Evolutionary conservation across 2,888 invertebrate species (phyloP).

Genomic region (Opisthograptis luteolata): DNA sequence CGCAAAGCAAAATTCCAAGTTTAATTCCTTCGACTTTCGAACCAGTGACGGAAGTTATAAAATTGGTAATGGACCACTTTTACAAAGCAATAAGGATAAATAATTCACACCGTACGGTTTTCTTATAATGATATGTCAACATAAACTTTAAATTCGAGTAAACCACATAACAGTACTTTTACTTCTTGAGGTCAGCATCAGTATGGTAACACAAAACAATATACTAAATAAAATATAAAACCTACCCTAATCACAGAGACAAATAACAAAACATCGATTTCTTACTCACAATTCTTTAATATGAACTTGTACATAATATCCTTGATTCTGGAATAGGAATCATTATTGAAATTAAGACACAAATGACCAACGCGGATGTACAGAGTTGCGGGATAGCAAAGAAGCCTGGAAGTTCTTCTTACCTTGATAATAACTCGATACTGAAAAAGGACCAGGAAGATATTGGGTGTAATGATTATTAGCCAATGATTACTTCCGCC

Average conservation of each 20-base stretch:
- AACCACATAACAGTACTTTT: conserved; percentile 19
- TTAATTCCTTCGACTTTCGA: conserved; percentile 22
- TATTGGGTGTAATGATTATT: no score
- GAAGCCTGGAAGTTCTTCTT: no score
- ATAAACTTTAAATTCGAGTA: conserved; percentile 21
- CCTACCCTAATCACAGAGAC: not conserved
- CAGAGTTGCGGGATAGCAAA: no score
- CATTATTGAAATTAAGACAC: no score
- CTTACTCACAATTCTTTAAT: no score
- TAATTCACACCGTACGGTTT: conserved; percentile 21
- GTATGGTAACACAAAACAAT: no score
- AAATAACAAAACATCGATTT: not conserved
- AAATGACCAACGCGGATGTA: no score
- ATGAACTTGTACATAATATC: no score
- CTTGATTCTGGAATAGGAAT: no score
- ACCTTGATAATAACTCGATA: no score
- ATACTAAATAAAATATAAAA: not conserved
- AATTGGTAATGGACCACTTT: conserved; percentile 23
- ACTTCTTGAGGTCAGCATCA: not conserved
- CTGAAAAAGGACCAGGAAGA: not conserved
- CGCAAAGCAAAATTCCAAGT: conserved; percentile 18
- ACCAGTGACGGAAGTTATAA: conserved; percentile 22
- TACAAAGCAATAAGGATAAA: conserved; percentile 30
- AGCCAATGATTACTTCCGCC: no score
- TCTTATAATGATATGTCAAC: conserved; percentile 23